Evolutionary conservation across 2,888 invertebrate genomes (phyloP), one percentile per base, ranked within the genome.

Genomic region (Muschampia plurimacula): DNA sequence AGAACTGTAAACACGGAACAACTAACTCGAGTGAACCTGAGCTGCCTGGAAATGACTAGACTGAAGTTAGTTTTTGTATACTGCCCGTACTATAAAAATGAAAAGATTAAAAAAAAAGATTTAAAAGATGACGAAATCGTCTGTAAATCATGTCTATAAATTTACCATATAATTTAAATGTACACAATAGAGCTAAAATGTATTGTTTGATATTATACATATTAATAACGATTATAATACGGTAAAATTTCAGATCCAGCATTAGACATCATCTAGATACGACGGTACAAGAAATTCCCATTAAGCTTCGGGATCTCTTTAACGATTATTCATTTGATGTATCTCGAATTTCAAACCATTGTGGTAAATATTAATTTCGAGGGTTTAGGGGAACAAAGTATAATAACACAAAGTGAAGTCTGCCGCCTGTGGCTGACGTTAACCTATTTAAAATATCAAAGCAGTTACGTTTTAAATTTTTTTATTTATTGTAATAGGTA

Each of bases 1-100:
- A 62, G 55, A 67, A 67, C 70, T 74, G 70, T 73, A 77, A 76
- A 74, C 73, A 76, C 57, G 69, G 73, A 74, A 75, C 74, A 67
- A 67, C 71, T 49, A 69, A 75, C 69, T 73, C 62, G 41, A 70
- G 69, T 60, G 69, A 71, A 74, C 62, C 71, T 68, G 66, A 63
- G 69, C 59, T 71, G 67, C 68, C 62, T 69, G 66, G 64, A 63
- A 74, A 76, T 74, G 71, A 74, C 74, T 73, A 68, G 67, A 32
- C 63, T 60, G 52, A 70, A 76, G 76, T 73, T 76, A 57, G 59
- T 52, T 49, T 63, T 65, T 60, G 39, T 60, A 39, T 32, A 60
- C 28, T n/a, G 39, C 32, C 12, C 22, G 2, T 2, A 36, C 2
- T 49, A 10, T 49, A 2, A 12, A 12, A 12, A 12, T n/a, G 7